These are phyloP conservation scores for Acropternis orthonyx DNA, from an alignment of 2,797 vertebrate genomes.

Conservation along the genomic window DNA sequence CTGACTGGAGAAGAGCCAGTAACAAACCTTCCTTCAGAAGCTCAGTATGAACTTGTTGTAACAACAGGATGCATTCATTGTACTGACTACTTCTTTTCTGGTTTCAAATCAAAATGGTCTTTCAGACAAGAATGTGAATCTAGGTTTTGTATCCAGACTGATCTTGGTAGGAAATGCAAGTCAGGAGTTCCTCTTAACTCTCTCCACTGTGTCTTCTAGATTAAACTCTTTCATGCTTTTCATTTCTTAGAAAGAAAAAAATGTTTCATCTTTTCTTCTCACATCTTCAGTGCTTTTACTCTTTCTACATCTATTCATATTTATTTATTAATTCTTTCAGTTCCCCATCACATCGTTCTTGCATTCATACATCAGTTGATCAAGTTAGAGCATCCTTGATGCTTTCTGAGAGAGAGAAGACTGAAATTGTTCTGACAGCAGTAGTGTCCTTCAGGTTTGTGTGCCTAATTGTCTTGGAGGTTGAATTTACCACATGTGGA, in stretches of 20 bases:
- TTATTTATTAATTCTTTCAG: not conserved
- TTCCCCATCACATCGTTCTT: not conserved
- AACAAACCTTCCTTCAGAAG: not conserved
- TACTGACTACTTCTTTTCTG: not conserved
- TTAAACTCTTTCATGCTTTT: not conserved
- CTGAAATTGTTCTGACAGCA: not conserved
- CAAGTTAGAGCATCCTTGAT: not conserved
- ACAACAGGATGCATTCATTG: not conserved
- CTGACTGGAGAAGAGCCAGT: not conserved
- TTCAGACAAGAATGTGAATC: not conserved
- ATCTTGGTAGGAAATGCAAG: not conserved
- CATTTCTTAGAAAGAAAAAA: not conserved
- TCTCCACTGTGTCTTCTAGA: not conserved
- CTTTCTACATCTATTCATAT: not conserved
- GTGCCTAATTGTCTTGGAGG: not conserved
- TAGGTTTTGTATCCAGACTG: not conserved
- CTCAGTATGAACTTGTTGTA: not conserved
- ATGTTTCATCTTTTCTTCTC: not conserved
- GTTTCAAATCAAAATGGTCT: not conserved
- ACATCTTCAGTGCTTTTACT: not conserved
- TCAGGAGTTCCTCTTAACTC: not conserved
- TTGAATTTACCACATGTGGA: not conserved
- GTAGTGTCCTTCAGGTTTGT: not conserved
- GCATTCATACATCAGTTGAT: not conserved
- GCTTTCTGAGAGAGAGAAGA: not conserved